Evolutionary conservation across 1,140 invertebrate genomes (phyloP).

Genomic region (Polyergus mexicanus): DNA sequence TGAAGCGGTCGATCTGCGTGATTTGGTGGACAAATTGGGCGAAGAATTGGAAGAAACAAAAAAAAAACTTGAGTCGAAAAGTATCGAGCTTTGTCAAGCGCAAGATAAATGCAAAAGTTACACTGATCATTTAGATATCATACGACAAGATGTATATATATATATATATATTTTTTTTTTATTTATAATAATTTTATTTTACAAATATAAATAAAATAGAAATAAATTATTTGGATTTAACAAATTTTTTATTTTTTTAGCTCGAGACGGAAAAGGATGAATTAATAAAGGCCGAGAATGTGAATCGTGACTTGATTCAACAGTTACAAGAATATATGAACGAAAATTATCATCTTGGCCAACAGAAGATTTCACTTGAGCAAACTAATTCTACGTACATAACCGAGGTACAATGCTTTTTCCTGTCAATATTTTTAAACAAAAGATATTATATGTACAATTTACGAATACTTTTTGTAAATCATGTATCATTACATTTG

Average conservation of each 20-base stretch:
- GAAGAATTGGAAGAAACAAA: slow-evolving; percentile 72
- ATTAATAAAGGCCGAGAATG: slow-evolving; percentile 71
- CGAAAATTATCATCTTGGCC: slow-evolving; percentile 75
- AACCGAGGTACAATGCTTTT: slow-evolving; percentile 72
- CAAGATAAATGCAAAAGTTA: slow-evolving; percentile 69
- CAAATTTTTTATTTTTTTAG: slow-evolving; percentile 40
- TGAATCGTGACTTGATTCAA: slow-evolving; percentile 73
- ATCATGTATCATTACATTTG: neutral
- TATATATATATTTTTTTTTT: too few relatives aligned
- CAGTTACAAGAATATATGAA: slow-evolving; percentile 78
- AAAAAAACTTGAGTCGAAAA: slow-evolving; percentile 69
- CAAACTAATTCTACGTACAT: slow-evolving; percentile 78
- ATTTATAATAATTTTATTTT: slow-evolving; percentile 11
- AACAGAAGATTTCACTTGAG: slow-evolving; percentile 77
- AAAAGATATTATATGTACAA: slow-evolving; percentile 1
- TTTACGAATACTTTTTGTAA: neutral
- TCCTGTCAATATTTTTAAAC: neutral
- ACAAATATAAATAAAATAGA: slow-evolving; percentile 4
- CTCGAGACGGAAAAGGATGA: slow-evolving; percentile 67
- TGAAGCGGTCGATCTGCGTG: slow-evolving; percentile 61
- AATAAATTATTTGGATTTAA: neutral
- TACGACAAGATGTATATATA: slow-evolving; percentile 68
- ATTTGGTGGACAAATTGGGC: slow-evolving; percentile 70
- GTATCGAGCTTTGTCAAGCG: slow-evolving; percentile 63
- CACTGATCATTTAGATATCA: slow-evolving; percentile 67